Percentiles rank a stretch among this genome's conserved stretches.
phyloP scores from a whole-genome alignment of 2,113 vertebrate genomes.

The Hippopotamus amphibius region DNA sequence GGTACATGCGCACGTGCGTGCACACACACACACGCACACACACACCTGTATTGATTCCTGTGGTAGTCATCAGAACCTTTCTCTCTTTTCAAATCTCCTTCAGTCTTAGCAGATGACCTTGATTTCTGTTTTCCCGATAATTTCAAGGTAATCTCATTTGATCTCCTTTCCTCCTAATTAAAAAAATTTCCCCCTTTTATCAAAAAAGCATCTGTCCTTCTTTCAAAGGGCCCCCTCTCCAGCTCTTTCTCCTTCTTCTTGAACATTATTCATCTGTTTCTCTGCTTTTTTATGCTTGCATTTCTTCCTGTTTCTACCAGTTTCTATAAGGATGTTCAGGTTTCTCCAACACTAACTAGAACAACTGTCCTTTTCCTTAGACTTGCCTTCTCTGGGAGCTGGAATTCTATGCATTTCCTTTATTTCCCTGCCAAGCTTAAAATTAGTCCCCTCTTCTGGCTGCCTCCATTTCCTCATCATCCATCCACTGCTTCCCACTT shows the following conservation, averaged over 20 bases:
- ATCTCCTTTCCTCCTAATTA: slow-evolving; percentile 19
- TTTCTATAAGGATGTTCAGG: background rate
- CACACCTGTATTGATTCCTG: background rate
- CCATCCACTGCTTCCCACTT: background rate
- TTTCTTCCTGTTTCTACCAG: background rate
- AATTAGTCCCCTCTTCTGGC: background rate
- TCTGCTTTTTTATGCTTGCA: background rate
- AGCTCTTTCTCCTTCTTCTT: background rate
- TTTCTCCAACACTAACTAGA: background rate
- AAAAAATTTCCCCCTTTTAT: background rate
- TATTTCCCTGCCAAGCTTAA: background rate
- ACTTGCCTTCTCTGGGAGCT: background rate
- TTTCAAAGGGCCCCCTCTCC: background rate
- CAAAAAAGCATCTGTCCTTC: background rate
- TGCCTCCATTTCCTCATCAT: background rate
- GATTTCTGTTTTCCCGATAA: background rate
- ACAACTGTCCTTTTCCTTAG: background rate
- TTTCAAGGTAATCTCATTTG: background rate
- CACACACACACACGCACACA: rapidly evolving
- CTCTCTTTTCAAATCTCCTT: background rate
- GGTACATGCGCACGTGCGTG: rapidly evolving
- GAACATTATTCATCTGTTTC: background rate
- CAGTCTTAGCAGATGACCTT: background rate
- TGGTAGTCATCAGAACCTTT: background rate
- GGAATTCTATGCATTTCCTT: background rate